phyloP scores from a whole-genome alignment of 1,140 invertebrate species.

The Euwallacea similis region DNA sequence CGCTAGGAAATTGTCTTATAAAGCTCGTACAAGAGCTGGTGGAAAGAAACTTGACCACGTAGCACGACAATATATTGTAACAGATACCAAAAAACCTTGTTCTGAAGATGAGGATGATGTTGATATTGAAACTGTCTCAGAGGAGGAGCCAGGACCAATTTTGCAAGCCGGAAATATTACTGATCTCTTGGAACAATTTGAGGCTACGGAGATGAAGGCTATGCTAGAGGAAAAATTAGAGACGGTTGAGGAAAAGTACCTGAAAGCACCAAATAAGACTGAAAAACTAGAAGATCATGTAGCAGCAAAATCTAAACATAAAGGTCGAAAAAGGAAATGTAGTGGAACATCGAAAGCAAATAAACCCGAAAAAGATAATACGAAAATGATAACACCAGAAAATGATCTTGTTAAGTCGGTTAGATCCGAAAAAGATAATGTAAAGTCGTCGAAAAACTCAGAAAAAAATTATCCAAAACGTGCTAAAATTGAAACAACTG shows the following conservation, averaged over 20 bases:
- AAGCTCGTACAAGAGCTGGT: not conserved
- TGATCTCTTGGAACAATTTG: conserved; percentile 60
- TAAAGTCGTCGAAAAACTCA: too few relatives aligned
- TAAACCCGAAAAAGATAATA: not conserved
- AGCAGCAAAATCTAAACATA: not conserved
- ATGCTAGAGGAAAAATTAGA: not conserved
- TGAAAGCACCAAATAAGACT: not conserved
- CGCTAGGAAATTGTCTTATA: not conserved
- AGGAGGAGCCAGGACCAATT: conserved; percentile 48
- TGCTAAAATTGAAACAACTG: too few relatives aligned
- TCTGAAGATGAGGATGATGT: conserved; percentile 40
- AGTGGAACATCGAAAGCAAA: too few relatives aligned
- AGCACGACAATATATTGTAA: conserved; percentile 46
- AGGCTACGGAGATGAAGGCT: conserved; percentile 51
- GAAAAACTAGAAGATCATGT: not conserved
- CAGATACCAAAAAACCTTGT: conserved; percentile 29
- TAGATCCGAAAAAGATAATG: not conserved
- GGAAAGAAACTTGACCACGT: conserved; percentile 48
- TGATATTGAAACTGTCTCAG: conserved; percentile 50
- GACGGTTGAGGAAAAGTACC: not conserved
- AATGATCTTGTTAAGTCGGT: not conserved
- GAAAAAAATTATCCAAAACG: too few relatives aligned
- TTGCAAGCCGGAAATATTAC: conserved; percentile 58
- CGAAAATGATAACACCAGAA: not conserved
- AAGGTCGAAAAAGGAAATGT: too few relatives aligned